Evolutionary conservation across 2,113 vertebrate species (phyloP).

Genomic region (Oreochromis tanganicae): DNA sequence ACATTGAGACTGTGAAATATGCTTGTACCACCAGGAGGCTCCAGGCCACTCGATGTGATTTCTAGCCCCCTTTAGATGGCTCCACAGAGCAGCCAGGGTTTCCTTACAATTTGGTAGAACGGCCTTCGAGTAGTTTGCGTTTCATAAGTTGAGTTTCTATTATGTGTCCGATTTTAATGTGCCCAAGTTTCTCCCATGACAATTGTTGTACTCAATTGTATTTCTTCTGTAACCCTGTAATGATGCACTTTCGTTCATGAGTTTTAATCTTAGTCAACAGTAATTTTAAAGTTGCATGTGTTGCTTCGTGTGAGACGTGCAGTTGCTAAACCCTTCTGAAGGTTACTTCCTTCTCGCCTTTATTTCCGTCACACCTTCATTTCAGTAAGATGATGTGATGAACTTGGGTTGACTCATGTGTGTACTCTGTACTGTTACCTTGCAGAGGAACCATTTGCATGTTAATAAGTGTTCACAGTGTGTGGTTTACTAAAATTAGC

Average conservation of each 20-base stretch:
- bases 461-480: neutral
- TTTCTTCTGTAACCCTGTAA: neutral
- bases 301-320: neutral
- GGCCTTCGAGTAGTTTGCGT: neutral
- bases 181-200: neutral
- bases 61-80: neutral
- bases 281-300: neutral
- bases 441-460: neutral
- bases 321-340: neutral
- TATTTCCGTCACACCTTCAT: neutral
- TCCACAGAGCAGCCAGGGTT: neutral
- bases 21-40: conserved; percentile 31
- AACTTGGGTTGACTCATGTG: neutral
- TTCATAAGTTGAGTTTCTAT: neutral
- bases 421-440: neutral
- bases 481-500: neutral
- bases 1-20: neutral
- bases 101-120: neutral
- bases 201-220: neutral
- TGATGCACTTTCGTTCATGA: neutral
- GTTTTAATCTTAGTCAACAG: neutral
- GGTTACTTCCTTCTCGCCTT: neutral
- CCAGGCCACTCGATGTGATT: neutral
- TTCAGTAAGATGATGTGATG: neutral
- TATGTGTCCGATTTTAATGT: neutral